Evolutionary conservation across 2,888 invertebrate species (phyloP).

Genomic region (Zaprionus bogoriensis): DNA sequence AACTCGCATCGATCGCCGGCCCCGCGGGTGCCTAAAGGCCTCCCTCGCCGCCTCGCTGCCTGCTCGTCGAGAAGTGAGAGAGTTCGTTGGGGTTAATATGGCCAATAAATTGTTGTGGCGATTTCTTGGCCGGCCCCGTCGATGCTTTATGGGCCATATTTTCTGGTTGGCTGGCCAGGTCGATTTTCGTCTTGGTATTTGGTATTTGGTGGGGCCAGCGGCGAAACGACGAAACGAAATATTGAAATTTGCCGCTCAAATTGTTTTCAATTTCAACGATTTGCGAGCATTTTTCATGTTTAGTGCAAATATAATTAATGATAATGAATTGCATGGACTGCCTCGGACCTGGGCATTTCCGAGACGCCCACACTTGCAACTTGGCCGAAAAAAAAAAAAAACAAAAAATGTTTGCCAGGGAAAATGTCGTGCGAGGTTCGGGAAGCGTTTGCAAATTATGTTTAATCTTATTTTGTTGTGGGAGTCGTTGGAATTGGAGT

Average conservation of each 20-base stretch:
- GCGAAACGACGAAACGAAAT: conserved; percentile 63
- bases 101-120: conserved; percentile 75
- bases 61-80: conserved; percentile 53
- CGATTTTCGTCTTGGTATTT: conserved; percentile 25
- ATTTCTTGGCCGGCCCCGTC: conserved; percentile 54
- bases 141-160: conserved; percentile 72
- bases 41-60: neutral
- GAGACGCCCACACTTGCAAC: conserved; percentile 35
- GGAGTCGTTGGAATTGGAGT: conserved; percentile 47
- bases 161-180: conserved; percentile 17
- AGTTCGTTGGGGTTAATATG: conserved; percentile 75
- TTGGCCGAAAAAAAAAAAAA: too few relatives aligned
- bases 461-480: conserved; percentile 38
- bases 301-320: conserved; percentile 77
- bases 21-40: conserved; percentile 24
- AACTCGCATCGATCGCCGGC: conserved; percentile 78
- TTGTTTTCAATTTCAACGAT: conserved; percentile 75
- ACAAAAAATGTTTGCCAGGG: neutral
- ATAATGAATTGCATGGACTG: conserved; percentile 77
- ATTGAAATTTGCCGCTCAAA: conserved; percentile 68
- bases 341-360: conserved; percentile 30
- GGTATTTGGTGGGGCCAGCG: conserved; percentile 49
- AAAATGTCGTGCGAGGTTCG: conserved; percentile 62
- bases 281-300: conserved; percentile 67
- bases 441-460: conserved; percentile 37